Evolutionary conservation across 2,888 invertebrate genomes (phyloP).

Genomic region (Ichneumoninae sp.): DNA sequence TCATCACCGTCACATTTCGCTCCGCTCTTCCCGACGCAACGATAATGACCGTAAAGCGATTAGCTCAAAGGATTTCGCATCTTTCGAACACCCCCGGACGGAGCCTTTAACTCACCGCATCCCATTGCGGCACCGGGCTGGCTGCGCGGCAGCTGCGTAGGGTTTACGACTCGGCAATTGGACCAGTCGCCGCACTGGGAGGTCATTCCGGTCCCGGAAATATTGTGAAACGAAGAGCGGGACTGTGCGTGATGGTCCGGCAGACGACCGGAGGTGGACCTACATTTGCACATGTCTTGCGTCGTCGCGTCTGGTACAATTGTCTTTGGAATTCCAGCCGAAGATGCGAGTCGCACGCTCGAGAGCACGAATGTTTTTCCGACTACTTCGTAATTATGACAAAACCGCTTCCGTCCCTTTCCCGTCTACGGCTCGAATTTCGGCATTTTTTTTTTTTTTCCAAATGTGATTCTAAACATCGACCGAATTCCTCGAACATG

Average conservation of each 20-base stretch:
- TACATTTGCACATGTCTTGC: slow-evolving; percentile 71
- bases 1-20: neutral
- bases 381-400: neutral
- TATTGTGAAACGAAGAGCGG: slow-evolving; percentile 68
- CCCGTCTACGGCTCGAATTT: neutral
- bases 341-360: slow-evolving; percentile 1
- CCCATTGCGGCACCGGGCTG: slow-evolving; percentile 64
- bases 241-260: slow-evolving; percentile 21
- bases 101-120: slow-evolving; percentile 33
- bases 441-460: neutral
- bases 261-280: slow-evolving; percentile 74
- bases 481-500: neutral
- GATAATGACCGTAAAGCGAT: neutral
- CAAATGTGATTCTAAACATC: no score
- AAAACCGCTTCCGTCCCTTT: neutral
- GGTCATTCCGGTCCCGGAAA: slow-evolving; percentile 65
- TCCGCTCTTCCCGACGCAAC: neutral
- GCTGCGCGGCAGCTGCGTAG: slow-evolving; percentile 56
- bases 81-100: slow-evolving; percentile 47
- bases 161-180: slow-evolving; percentile 67
- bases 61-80: slow-evolving; percentile 48
- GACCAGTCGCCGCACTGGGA: slow-evolving; percentile 45
- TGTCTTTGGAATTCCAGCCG: slow-evolving; percentile 56
- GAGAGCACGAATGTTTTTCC: slow-evolving; percentile 21
- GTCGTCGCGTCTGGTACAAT: slow-evolving; percentile 63